Conservation (phyloP, 2,113 vertebrate species). For the Phoenicopterus ruber region DNA sequence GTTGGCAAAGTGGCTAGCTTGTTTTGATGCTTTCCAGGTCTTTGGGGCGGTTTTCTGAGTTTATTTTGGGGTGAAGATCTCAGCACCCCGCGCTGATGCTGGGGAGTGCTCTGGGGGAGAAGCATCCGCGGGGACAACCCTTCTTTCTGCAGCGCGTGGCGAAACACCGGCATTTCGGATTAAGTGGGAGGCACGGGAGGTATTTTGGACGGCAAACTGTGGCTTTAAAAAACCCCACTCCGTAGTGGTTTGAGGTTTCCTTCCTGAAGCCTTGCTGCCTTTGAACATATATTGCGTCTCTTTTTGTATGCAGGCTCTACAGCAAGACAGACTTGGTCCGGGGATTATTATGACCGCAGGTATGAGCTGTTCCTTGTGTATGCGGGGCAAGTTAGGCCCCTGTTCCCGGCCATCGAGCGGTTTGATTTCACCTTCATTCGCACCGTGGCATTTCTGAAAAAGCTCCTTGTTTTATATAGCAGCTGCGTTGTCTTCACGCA, state of each 20-base stretch:
- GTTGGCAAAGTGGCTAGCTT: background rate
- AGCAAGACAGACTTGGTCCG: background rate
- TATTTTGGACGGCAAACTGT: background rate
- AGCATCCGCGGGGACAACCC: background rate
- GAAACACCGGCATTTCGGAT: background rate
- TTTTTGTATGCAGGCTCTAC: background rate
- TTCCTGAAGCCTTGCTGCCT: background rate
- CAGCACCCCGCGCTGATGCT: background rate
- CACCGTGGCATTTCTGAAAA: background rate
- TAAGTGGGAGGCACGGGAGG: background rate
- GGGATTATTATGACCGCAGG: background rate
- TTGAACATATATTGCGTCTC: background rate
- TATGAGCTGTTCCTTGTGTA: background rate
- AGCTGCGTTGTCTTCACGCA: slow-evolving; percentile 4
- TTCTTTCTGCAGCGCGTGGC: background rate
- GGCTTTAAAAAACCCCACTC: background rate
- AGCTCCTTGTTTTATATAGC: background rate
- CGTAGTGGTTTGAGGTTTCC: background rate
- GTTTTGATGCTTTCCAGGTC: background rate
- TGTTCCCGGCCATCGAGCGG: rapidly evolving
- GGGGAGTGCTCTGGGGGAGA: background rate
- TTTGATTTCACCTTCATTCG: background rate
- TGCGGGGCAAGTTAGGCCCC: background rate
- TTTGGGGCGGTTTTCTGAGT: background rate
- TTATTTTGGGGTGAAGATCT: background rate